Conservation (phyloP, 2,797 vertebrate genomes). For the Falco berigora region DNA sequence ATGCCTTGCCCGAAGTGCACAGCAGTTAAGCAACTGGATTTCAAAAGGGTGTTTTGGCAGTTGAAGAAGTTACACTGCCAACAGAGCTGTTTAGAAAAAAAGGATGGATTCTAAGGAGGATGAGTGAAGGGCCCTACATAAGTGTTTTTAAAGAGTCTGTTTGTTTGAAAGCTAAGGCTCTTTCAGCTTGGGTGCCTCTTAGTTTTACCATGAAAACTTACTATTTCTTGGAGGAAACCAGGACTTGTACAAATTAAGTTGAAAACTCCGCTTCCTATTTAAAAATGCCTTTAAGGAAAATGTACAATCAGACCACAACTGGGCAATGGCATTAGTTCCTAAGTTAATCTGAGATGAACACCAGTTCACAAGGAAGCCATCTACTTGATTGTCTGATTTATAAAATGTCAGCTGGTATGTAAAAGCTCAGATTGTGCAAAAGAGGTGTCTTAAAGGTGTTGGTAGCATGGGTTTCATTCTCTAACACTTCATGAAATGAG, state of each 20-base stretch:
- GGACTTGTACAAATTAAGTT: not conserved
- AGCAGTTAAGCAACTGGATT: not conserved
- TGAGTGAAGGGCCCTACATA: not conserved
- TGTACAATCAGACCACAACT: not conserved
- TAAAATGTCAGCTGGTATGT: not conserved
- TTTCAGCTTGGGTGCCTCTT: not conserved
- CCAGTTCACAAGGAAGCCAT: not conserved
- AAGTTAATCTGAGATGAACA: not conserved
- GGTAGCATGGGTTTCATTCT: too few relatives aligned
- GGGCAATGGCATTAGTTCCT: not conserved
- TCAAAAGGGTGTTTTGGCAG: not conserved
- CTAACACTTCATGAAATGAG: not conserved
- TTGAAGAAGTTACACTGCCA: not conserved
- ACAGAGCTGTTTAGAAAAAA: not conserved
- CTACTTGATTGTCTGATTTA: not conserved
- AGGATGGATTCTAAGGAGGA: not conserved
- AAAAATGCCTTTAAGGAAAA: not conserved
- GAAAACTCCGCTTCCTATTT: not conserved
- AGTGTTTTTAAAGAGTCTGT: not conserved
- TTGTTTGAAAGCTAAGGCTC: not conserved
- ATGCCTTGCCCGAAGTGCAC: not conserved
- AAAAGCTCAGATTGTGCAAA: not conserved
- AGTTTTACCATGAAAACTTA: not conserved
- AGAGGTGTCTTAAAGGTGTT: too few relatives aligned
- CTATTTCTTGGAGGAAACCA: not conserved